These are phyloP conservation scores for Eurystomus gularis DNA, from an alignment of 2,113 vertebrate species.

Conservation along the genomic window DNA sequence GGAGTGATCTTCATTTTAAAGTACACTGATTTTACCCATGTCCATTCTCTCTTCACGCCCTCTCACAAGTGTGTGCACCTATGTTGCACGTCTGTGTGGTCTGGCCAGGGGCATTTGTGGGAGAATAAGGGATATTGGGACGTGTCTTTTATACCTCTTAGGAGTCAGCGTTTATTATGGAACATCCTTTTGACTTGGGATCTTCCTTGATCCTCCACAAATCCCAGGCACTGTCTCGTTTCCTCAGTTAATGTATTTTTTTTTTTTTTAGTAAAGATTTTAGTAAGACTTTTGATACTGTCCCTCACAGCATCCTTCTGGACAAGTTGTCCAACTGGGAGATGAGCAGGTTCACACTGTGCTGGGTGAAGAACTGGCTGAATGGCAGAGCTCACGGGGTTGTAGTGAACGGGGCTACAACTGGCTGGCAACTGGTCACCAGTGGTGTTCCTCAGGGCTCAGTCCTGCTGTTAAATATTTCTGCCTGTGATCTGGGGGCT, in stretches of 20 bases:
- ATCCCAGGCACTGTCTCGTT: not conserved
- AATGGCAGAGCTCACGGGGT: not conserved
- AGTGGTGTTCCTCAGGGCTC: no score
- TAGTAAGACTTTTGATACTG: not conserved
- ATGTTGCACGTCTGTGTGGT: not conserved
- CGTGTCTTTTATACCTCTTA: not conserved
- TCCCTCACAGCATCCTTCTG: not conserved
- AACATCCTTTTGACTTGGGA: not conserved
- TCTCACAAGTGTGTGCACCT: not conserved
- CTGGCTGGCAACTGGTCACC: no score
- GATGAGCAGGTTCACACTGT: accelerated
- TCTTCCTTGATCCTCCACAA: not conserved
- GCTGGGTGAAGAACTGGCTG: not conserved
- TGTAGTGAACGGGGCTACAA: not conserved
- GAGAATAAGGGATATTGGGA: not conserved
- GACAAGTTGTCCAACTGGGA: not conserved
- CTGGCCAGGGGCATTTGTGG: not conserved
- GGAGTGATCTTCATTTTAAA: not conserved
- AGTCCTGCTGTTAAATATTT: no score
- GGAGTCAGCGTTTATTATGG: not conserved
- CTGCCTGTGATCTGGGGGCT: no score
- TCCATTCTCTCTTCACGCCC: not conserved
- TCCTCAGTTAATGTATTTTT: no score
- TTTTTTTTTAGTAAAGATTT: not conserved
- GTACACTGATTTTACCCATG: no score